Evolutionary conservation across 2,888 invertebrate genomes (phyloP), one percentile per base, ranked within the genome.

Genomic region (Oscheius sp.): DNA sequence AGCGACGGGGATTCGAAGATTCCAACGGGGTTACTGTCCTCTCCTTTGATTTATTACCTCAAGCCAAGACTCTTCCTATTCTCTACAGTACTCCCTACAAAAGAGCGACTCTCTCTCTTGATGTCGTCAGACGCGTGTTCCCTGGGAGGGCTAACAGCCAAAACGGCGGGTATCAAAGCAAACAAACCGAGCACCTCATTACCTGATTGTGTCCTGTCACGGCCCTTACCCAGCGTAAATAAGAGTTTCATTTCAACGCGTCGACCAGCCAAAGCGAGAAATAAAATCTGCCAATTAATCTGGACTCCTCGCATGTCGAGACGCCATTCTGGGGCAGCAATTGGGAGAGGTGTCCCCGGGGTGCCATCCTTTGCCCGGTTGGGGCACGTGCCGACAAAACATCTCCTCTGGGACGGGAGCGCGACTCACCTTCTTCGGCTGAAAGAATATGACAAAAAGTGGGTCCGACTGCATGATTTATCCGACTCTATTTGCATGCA

Each of bases 251-350:
- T 29, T 52, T 52, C 25, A 52, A 4, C 17, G 23, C 48, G 25
- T 25, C 48, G 23, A 12, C 48, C 6, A 5, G 23, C n/a, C 20
- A 25, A 20, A 3, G 23, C 4, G 48, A 6, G 12, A 48, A 20
- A 25, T 34, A 20, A 55, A 55, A 55, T 55, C 45, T 42, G 15
- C 45, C 29, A 61, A 61, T 61, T 61, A 61, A 61, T 61, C 61
- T 39, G 39, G 23, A n/a, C 20, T 45, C 5, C 46, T 17, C 20
- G 48, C 61, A 61, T 61, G 61, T 42, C 42, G 42, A 31, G 8
- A n/a, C 25, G 61, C 61, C 31, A 61, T 61, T 61, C 31, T 48
- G 23, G 25, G 25, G 23, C 48, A 25, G 48, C 48, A 48, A 48
- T 55, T 34, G 34, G 17, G 8, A 31, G 31, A 27, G n/a, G 27